Base-by-base conservation (phyloP, 2,797 vertebrate species). In the Diceros bicornis region DNA sequence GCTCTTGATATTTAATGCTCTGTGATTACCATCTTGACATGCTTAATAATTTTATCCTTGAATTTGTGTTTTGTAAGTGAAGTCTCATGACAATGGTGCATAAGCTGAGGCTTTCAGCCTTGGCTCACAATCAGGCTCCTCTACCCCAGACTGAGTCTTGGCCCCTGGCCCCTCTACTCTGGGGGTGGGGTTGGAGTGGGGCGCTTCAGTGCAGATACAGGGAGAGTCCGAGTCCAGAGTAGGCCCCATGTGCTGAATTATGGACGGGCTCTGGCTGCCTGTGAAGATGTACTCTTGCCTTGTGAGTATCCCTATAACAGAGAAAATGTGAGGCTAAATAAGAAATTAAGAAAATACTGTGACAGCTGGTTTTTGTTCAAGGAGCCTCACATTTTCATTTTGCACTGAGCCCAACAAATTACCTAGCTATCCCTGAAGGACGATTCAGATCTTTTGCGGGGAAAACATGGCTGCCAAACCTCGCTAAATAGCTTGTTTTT, bases 11-110 rank as follows among this genome's bases (percentile, higher is more conserved):
- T 66, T 72, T 57, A 55, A 75, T 68, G 16, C 25, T 88, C 12
- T 50, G 13, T 62, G 18, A 8, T 71, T 27, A 82, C 25, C 27
- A 81, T 91, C 11, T 95, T 75, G 32, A 96, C 86, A 82, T 74
- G 83, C 41, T 62, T 68, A 84, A 64, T 85, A 44, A 59, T 72
- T 47, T 66, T 61, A 23, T 61, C 8, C 59, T 83, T 88, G 17
- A 23, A 37, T 44, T 52, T 91, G 14, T 68, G 20, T 78, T 71
- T 88, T 52, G 41, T 18, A 18, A 64, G n/a, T 86, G 57, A 78
- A 61, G 27, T 55, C 16, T 79, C 25, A 34, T 64, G 57, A 64
- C 18, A 74, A 9, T 23, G 37, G 27, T 85, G 4, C 27, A 72
- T 50, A 34, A 71, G 18, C 20, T 78, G 12, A 18, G 64, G 13